Evolutionary conservation across 2,113 vertebrate species (phyloP).

Genomic region (Siphamia tubifer): DNA sequence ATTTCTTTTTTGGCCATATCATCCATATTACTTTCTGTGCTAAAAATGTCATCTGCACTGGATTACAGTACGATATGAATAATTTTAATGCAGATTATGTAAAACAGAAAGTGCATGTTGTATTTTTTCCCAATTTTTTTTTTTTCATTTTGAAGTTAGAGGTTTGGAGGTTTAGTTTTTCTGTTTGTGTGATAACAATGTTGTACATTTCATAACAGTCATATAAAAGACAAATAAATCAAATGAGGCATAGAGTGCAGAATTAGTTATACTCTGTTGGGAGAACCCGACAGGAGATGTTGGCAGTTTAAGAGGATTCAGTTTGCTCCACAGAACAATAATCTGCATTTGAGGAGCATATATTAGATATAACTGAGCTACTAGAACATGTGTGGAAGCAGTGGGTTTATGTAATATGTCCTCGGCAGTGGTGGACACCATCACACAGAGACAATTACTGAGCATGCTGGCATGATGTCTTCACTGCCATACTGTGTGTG

Average conservation of each 20-base stretch:
- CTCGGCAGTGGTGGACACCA: conserved; percentile 48
- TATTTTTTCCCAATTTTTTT: not conserved
- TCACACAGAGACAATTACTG: conserved; percentile 53
- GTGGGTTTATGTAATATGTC: conserved; percentile 40
- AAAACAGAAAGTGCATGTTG: too few relatives aligned
- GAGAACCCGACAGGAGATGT: not conserved
- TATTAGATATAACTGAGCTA: conserved; percentile 8
- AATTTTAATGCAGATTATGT: too few relatives aligned
- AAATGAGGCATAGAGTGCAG: not conserved
- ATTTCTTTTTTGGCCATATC: too few relatives aligned
- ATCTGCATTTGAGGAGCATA: not conserved
- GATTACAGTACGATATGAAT: too few relatives aligned
- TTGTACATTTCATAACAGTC: not conserved
- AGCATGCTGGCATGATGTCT: conserved; percentile 18
- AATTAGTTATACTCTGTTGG: not conserved
- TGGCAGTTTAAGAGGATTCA: not conserved
- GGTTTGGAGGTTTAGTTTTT: not conserved
- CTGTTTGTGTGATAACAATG: not conserved
- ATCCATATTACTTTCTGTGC: too few relatives aligned
- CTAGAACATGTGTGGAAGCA: conserved; percentile 4
- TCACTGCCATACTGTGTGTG: not conserved
- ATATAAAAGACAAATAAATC: not conserved
- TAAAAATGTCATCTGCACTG: too few relatives aligned
- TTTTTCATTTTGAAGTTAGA: not conserved
- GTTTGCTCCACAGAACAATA: not conserved